Conservation (phyloP, 1,140 invertebrate genomes). For the Drosophila busckii region DNA sequence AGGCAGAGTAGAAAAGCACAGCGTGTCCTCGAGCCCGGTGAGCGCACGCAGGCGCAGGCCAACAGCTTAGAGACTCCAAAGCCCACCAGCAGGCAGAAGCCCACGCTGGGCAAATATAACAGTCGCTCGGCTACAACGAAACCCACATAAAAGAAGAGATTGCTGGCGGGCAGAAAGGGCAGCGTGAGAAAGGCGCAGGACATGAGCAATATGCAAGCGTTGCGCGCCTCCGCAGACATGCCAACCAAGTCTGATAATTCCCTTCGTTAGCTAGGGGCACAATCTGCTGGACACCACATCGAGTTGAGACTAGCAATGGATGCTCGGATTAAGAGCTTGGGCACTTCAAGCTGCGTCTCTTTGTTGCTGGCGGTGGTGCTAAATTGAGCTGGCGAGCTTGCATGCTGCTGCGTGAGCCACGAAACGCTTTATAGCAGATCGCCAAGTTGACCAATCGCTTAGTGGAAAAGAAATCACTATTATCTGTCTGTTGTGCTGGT, state of each 20-base stretch:
- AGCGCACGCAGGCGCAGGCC: constrained; percentile 31
- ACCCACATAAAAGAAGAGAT: constrained; percentile 96
- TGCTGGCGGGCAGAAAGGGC: constrained; percentile 96
- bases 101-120: constrained; percentile 96
- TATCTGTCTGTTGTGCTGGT: constrained; percentile 18
- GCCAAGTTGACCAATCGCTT: constrained; percentile 35
- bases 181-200: constrained; percentile 89
- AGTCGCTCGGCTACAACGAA: constrained; percentile 98
- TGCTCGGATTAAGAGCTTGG: no score
- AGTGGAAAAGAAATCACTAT: constrained; percentile 68
- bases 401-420: constrained; percentile 73
- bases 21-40: constrained; percentile 76
- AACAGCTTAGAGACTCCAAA: constrained; percentile 83
- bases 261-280: no score
- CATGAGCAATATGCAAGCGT: constrained; percentile 78
- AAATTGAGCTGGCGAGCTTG: constrained; percentile 68
- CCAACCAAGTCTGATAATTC: constrained; percentile 30
- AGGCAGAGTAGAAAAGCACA: constrained; percentile 80
- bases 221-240: constrained; percentile 31
- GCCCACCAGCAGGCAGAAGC: constrained; percentile 93
- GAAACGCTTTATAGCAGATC: constrained; percentile 43
- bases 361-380: constrained; percentile 55
- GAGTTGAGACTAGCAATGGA: no score
- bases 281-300: no score
- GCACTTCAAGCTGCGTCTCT: no score